Percentiles rank a stretch among this genome's conserved stretches.
phyloP scores from a whole-genome alignment of 2,888 invertebrate genomes.

The Biston stratarius region DNA sequence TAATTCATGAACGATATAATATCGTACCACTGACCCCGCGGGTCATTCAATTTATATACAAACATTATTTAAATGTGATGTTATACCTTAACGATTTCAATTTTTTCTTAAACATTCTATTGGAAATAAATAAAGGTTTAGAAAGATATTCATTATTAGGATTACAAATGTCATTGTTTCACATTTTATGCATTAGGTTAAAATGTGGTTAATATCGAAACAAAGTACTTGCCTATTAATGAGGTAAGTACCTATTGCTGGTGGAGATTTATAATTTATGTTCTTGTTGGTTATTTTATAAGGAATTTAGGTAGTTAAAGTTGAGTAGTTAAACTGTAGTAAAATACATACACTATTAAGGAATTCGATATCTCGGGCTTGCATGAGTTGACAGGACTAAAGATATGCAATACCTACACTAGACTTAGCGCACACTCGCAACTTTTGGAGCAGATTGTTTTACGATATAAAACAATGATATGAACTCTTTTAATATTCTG shows the following conservation, averaged over 20 bases:
- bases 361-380: constrained; percentile 24
- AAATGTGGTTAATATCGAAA: no score
- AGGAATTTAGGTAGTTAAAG: not conserved
- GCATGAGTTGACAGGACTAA: constrained; percentile 18
- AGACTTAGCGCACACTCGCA: constrained; percentile 10
- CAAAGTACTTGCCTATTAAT: no score
- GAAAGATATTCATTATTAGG: no score
- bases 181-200: no score
- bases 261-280: not conserved
- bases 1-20: constrained; percentile 23
- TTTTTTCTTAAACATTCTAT: constrained; percentile 1
- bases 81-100: no score
- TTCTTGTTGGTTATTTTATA: not conserved
- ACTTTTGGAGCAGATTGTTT: not conserved
- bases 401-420: constrained; percentile 7
- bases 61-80: constrained; percentile 15
- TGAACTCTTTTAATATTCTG: no score
- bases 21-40: constrained; percentile 5
- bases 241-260: no score
- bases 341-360: constrained; percentile 11
- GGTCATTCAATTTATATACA: constrained; percentile 24
- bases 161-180: no score
- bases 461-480: no score
- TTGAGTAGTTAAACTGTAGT: constrained; percentile 8
- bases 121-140: no score